Conservation (phyloP, 2,113 vertebrate genomes). For the Eulemur macaco region DNA sequence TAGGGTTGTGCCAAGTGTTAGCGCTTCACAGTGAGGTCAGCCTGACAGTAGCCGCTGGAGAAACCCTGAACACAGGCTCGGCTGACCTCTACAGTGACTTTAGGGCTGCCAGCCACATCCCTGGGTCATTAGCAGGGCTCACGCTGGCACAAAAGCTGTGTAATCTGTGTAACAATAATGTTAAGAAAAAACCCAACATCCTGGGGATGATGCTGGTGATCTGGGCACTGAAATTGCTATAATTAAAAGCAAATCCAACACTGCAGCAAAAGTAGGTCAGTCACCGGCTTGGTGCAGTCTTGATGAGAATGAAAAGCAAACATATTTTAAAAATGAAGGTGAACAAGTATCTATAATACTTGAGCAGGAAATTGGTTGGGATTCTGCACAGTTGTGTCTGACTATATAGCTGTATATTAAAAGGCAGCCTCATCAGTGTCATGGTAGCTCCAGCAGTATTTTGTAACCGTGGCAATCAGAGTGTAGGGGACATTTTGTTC, state of each 20-base stretch:
- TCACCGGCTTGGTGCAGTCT: conserved; percentile 68
- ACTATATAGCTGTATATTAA: not conserved
- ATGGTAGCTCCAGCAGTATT: not conserved
- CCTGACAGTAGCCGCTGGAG: not conserved
- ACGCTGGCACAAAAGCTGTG: conserved; percentile 67
- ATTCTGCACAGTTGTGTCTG: not conserved
- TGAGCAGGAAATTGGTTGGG: conserved; percentile 23
- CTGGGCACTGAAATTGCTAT: conserved; percentile 82
- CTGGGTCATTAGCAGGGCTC: conserved; percentile 73
- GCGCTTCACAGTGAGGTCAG: not conserved
- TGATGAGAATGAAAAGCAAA: conserved; percentile 72
- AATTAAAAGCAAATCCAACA: conserved; percentile 85
- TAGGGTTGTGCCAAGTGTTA: not conserved
- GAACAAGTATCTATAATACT: conserved; percentile 57
- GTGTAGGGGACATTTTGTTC: not conserved
- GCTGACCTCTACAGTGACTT: conserved; percentile 26
- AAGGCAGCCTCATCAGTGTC: not conserved
- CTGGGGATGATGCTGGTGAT: conserved; percentile 75
- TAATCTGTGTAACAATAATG: conserved; percentile 82
- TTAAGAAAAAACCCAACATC: conserved; percentile 76
- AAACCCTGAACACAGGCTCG: not conserved
- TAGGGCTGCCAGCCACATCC: conserved; percentile 43
- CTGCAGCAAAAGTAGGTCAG: conserved; percentile 82
- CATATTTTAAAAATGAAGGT: conserved; percentile 1
- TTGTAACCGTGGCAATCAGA: not conserved